Conservation (phyloP, 2,797 vertebrate species). For the Pseudochirops corinnae region DNA sequence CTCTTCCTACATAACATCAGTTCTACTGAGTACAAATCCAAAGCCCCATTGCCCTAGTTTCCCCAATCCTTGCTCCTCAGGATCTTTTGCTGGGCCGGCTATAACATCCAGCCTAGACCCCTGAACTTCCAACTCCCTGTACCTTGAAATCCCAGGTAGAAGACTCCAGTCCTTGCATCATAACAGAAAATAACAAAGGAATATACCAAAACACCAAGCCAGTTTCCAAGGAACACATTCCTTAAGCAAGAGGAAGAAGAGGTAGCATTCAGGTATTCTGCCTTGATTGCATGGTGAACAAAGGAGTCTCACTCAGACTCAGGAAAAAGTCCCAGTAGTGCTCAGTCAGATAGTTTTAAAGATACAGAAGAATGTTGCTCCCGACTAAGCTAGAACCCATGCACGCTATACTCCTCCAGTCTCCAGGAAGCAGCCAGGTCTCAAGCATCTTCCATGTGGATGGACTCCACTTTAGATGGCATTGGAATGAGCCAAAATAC, state of each 20-base stretch:
- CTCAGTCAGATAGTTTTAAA: neutral
- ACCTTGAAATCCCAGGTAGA: neutral
- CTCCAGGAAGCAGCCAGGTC: neutral
- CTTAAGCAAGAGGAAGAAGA: neutral
- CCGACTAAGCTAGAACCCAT: neutral
- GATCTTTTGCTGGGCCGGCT: neutral
- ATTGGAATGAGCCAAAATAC: neutral
- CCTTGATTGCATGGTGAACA: neutral
- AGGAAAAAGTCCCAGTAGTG: neutral
- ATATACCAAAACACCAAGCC: neutral
- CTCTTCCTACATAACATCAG: neutral
- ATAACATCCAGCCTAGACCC: neutral
- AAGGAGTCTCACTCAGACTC: neutral
- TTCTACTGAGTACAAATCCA: neutral
- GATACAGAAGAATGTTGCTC: neutral
- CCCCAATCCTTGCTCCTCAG: neutral
- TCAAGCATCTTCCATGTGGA: neutral
- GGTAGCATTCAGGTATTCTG: no score
- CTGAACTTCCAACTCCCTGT: neutral
- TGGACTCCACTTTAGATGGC: neutral
- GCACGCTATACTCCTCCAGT: neutral
- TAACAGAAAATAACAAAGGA: neutral
- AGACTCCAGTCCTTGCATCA: neutral
- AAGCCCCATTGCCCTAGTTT: neutral
- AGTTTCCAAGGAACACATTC: neutral